Evolutionary conservation across 2,888 invertebrate genomes (phyloP).

Genomic region (Campopleginae sp.): DNA sequence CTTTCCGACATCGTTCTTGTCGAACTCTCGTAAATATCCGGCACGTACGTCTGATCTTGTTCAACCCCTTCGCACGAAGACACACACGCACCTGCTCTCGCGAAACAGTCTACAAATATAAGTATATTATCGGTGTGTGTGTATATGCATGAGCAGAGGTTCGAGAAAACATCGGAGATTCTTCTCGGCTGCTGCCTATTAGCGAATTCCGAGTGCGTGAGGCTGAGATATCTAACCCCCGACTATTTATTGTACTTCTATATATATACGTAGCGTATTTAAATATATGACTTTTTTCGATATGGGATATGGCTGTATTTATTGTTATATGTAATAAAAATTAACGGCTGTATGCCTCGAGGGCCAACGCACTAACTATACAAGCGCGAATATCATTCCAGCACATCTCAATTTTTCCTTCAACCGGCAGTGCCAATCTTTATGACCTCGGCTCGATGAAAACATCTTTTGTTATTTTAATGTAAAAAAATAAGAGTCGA

Average conservation of each 20-base stretch:
- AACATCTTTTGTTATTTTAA: not conserved
- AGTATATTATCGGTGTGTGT: not conserved
- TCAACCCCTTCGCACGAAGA: constrained; percentile 62
- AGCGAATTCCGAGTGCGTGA: constrained; percentile 69
- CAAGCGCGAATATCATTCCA: not conserved
- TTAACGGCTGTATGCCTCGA: not conserved
- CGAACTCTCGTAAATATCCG: constrained; percentile 69
- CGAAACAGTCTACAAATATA: constrained; percentile 14
- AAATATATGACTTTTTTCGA: constrained; percentile 15
- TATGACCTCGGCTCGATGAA: not conserved
- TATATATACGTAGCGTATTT: not conserved
- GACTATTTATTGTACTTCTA: constrained; percentile 22
- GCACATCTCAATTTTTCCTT: not conserved
- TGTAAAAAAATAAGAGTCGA: not conserved
- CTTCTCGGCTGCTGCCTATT: constrained; percentile 65
- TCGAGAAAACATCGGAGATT: constrained; percentile 57
- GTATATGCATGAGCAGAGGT: constrained; percentile 33
- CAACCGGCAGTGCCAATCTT: not conserved
- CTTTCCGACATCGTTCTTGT: constrained; percentile 58
- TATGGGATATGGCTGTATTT: constrained; percentile 13
- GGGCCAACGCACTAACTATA: not conserved
- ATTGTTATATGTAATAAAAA: constrained; percentile 7
- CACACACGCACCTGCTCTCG: constrained; percentile 62
- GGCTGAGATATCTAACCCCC: constrained; percentile 55
- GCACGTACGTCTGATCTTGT: constrained; percentile 67